These are phyloP conservation scores for Caenorhabditis sinica DNA, from an alignment of 2,888 invertebrate species.

Conservation along the genomic window DNA sequence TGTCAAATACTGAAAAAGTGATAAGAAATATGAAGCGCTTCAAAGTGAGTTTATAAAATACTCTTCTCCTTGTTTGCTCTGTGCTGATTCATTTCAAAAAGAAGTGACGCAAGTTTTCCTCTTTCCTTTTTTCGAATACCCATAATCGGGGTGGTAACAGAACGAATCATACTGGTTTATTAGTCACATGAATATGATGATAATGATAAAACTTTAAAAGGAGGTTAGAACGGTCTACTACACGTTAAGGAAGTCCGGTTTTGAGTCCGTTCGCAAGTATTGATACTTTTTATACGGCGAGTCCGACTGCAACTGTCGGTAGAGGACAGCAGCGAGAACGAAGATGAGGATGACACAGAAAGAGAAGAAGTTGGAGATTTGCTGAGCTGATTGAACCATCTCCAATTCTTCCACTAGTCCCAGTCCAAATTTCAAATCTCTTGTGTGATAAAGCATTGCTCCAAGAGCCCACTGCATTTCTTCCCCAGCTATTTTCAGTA, in stretches of 20 bases:
- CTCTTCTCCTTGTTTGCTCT: slow-evolving; percentile 44
- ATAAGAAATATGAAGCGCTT: slow-evolving; percentile 27
- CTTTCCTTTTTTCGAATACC: too few relatives aligned
- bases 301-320: slow-evolving; percentile 41
- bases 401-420: slow-evolving; percentile 18
- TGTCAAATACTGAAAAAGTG: slow-evolving; percentile 45
- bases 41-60: slow-evolving; percentile 57
- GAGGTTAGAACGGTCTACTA: slow-evolving; percentile 10
- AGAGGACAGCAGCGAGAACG: slow-evolving; percentile 29
- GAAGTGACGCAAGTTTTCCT: slow-evolving; percentile 42
- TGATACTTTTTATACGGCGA: slow-evolving; percentile 35
- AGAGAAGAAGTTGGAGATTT: slow-evolving; percentile 47
- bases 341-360: slow-evolving; percentile 30
- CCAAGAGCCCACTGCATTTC: slow-evolving; percentile 86
- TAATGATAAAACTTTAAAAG: slow-evolving; percentile 7
- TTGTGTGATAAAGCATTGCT: slow-evolving; percentile 85
- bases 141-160: slow-evolving; percentile 16
- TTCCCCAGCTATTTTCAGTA: slow-evolving; percentile 78
- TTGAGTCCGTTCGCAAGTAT: slow-evolving; percentile 32
- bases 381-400: slow-evolving; percentile 12
- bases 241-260: slow-evolving; percentile 48
- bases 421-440: slow-evolving; percentile 30
- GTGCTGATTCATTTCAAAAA: slow-evolving; percentile 42
- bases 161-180: slow-evolving; percentile 19
- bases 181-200: slow-evolving; percentile 19